Base-by-base conservation (phyloP, 2,113 vertebrate genomes). In the Nothobranchius kuhntae region DNA sequence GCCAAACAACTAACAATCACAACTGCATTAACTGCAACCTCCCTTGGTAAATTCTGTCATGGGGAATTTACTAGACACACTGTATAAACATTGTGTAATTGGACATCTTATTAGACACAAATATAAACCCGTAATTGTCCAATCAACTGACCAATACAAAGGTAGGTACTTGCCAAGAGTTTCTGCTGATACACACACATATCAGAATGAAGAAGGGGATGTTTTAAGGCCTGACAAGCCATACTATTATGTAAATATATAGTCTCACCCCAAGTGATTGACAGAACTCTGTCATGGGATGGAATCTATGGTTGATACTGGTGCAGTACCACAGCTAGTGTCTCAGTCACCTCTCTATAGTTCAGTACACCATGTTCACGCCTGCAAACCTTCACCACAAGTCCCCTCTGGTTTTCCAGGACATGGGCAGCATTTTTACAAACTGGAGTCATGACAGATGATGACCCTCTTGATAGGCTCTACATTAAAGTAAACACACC, bases 401-500 rank as follows among this genome's bases (percentile, higher is more conserved):
- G 72, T 54, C 75, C 63, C 89, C 6, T 83, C 88, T 65, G 26
- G 61, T 55, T 80, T 82, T 30, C 70, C 81, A 21, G 90, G 83
- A 3, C 81, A 86, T 1, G 75, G 69, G 38, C 75, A 55, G 58
- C 80, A 80, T 7, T 61, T 60, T 15, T 77, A 61, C 6, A 71
- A 81, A 48, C 61, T 0, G 76, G 73, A 55, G 93, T 93, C 71
- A 72, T 83, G 24, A 87, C 91, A 21, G 85, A 92, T 24, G 95
- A 95, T 58, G 96, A 97, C 64, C 93, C 93, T 56, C 83, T 97
- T 60, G 96, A 98, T 68, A 92, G 95, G 71, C 91, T 98, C 4
- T 99, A 99, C 57, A 96, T 96, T 81, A 98, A 97, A 88, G 94
- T 99, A 92, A 98, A 97, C 92, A 98, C 98, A 87, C 94, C 94